A percentile compares a stretch with the other conserved stretches of the same genome.
Evolutionary conservation across 2,888 invertebrate species (phyloP).

Genomic region (Carabus problematicus): DNA sequence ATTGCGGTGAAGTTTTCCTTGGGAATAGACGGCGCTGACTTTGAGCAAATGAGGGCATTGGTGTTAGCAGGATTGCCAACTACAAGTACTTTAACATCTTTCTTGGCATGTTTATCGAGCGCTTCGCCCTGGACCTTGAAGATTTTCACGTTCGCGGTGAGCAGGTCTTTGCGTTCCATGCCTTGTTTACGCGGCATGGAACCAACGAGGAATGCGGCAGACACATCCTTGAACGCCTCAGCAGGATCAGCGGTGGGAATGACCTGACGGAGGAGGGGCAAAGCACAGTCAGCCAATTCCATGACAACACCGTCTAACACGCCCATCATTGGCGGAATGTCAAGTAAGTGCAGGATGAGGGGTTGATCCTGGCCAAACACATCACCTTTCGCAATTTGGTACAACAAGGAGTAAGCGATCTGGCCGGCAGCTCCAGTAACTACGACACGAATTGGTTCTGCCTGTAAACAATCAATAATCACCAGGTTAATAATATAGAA

Average conservation of each 20-base stretch:
- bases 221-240: conserved; percentile 94
- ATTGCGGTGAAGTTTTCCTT: conserved; percentile 96
- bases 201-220: conserved; percentile 96
- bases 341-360: conserved; percentile 87
- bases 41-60: conserved; percentile 94
- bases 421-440: conserved; percentile 99
- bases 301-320: conserved; percentile 98
- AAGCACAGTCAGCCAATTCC: conserved; percentile 95
- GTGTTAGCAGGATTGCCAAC: conserved; percentile 99
- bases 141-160: conserved; percentile 97
- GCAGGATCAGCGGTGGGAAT: conserved; percentile 87
- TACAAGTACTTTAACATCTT: conserved; percentile 93
- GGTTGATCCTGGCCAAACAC: conserved; percentile 92
- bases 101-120: conserved; percentile 86
- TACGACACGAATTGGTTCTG: conserved; percentile 88
- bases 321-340: conserved; percentile 94
- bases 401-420: conserved; percentile 96
- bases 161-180: conserved; percentile 98
- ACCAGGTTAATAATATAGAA: not conserved
- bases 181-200: conserved; percentile 98
- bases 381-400: conserved; percentile 93
- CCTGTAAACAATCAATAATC: conserved; percentile 61
- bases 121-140: conserved; percentile 98
- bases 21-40: conserved; percentile 95
- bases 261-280: conserved; percentile 85